Conservation (phyloP, 1,140 invertebrate genomes). For the Drosophila aff. region DNA sequence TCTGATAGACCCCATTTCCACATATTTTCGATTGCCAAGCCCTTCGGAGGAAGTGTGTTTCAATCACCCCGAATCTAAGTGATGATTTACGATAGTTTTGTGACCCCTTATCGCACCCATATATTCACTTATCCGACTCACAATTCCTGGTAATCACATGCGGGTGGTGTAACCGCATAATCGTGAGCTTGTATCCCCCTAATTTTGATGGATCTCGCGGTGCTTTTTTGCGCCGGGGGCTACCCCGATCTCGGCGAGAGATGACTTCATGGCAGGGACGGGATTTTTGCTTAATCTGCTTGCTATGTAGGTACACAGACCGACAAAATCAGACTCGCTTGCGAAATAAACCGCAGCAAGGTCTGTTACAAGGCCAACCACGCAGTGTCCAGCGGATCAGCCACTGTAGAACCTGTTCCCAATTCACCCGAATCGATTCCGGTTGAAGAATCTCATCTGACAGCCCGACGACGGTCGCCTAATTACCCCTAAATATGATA, state of each 20-base stretch:
- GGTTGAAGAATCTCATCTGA: constrained; percentile 52
- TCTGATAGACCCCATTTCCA: constrained; percentile 11
- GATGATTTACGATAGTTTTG: constrained; percentile 29
- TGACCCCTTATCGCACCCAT: constrained; percentile 20
- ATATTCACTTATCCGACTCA: constrained; percentile 32
- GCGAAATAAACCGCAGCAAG: constrained; percentile 55
- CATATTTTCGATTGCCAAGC: constrained; percentile 1
- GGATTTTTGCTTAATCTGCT: constrained; percentile 51
- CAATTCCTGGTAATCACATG: constrained; percentile 8
- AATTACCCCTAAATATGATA: constrained; percentile 12
- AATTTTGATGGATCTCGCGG: constrained; percentile 2
- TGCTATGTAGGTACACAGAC: constrained; percentile 26
- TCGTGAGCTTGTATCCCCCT: background rate
- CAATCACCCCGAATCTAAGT: constrained; percentile 18
- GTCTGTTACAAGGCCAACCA: constrained; percentile 72
- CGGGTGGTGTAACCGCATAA: background rate
- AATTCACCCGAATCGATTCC: constrained; percentile 64
- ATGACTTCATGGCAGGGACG: constrained; percentile 36
- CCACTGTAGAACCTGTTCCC: constrained; percentile 67
- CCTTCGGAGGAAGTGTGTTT: constrained; percentile 9
- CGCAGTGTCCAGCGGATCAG: constrained; percentile 22
- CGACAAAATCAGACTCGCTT: background rate
- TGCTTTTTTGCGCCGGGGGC: constrained; percentile 34
- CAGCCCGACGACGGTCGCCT: constrained; percentile 4
- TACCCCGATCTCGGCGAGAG: constrained; percentile 27